These are phyloP conservation scores for Petroica traversi DNA, from an alignment of 2,113 vertebrate genomes.

Conservation along the genomic window DNA sequence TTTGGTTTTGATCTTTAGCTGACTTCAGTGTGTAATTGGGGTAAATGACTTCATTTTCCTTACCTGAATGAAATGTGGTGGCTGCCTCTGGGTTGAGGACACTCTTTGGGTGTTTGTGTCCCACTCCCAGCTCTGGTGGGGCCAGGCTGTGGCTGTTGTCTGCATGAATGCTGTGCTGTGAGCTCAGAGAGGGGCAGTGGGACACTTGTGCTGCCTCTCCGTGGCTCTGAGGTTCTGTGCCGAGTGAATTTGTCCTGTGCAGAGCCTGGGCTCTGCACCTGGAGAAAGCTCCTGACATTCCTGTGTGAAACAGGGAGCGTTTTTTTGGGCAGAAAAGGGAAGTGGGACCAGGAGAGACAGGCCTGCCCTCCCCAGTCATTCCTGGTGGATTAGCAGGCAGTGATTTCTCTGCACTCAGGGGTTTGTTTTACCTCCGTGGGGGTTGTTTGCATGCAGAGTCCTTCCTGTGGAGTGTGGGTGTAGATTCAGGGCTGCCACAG, in stretches of 20 bases:
- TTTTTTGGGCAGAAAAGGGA: background rate
- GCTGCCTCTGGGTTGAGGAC: background rate
- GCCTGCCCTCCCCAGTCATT: background rate
- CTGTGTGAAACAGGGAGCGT: background rate
- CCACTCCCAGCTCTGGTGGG: background rate
- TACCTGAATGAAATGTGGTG: background rate
- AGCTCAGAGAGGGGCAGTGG: background rate
- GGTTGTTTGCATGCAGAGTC: background rate
- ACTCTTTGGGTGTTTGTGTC: background rate
- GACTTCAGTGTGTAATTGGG: background rate
- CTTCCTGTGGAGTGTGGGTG: background rate
- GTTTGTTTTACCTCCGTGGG: background rate
- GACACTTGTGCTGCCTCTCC: background rate
- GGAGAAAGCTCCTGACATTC: background rate
- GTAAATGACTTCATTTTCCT: background rate
- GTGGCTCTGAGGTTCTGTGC: background rate
- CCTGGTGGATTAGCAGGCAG: background rate
- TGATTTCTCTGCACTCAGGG: background rate
- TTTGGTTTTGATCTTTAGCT: background rate
- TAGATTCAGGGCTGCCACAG: background rate
- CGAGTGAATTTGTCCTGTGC: accelerated
- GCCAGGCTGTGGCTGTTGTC: background rate
- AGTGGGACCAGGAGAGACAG: background rate
- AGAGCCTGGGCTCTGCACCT: background rate
- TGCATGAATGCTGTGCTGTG: background rate